Base-by-base conservation (phyloP, 23 tunicate genomes). In the Clavelina lepadiformis region DNA sequence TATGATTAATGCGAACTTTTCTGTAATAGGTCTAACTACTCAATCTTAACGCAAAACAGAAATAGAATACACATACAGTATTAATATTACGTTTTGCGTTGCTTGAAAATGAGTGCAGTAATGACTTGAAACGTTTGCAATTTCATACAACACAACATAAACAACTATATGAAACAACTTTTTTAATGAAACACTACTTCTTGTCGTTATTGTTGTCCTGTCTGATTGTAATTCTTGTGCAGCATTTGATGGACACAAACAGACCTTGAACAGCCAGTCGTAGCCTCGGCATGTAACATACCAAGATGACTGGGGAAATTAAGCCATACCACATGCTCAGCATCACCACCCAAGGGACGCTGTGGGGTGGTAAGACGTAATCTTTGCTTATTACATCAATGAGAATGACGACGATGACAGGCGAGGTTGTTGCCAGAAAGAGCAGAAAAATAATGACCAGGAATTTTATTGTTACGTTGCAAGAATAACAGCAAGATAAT, bases 261-360 rank as follows among this genome's bases (percentile, higher is more conserved):
- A 55, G 44, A n/a, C 65, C 27, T 19, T 24, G 25, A 7, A 71
- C 35, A 24, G 76, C 76, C 4, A 23, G 19, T 21, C 65, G 34
- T 33, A 71, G 65, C 20, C 76, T 65, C 52, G 61, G 27, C 76
- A 71, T 71, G 76, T 55, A 71, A 22, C 31, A 71, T 3, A 71
- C 65, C 51, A 71, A 33, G 3, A 71, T 19, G 26, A 71, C 26
- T 1, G 76, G 76, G 2, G 46, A 51, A 13, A 36, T 52, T 19
- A 24, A 28, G 64, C 76, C 27, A 52, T 71, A 71, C 1, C 35
- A 6, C 32, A 51, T 28, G 29, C 21, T 22, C 21, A 56, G 4
- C 45, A 71, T 38, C 2, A 34, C 27, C 2, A 33, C 33, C 15
- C 28, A 11, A 24, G 38, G 19, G 2, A 56, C 65, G 3, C 26